These are phyloP conservation scores for Drosophila saltans DNA, from an alignment of 1,140 invertebrate species.

Conservation along the genomic window DNA sequence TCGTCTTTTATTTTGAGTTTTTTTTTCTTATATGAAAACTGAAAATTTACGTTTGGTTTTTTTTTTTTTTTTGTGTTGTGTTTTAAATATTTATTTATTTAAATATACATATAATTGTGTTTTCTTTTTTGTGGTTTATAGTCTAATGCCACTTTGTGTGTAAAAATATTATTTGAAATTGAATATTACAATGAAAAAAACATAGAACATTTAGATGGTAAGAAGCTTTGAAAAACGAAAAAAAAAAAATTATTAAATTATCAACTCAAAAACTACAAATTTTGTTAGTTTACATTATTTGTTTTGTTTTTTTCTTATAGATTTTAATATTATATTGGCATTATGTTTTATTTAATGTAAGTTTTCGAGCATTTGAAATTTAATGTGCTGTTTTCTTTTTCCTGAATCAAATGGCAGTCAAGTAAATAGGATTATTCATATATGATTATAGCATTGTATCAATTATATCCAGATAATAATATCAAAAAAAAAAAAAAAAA, in stretches of 20 bases:
- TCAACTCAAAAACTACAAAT: neutral
- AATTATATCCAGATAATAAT: too few relatives aligned
- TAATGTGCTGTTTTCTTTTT: neutral
- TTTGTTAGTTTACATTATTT: neutral
- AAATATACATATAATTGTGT: conserved; percentile 26
- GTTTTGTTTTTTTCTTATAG: neutral
- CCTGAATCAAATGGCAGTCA: conserved; percentile 8
- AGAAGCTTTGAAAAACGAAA: too few relatives aligned
- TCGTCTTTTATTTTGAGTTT: conserved; percentile 6
- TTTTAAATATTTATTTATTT: conserved; percentile 42
- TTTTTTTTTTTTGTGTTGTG: conserved; percentile 29
- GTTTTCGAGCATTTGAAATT: conserved; percentile 5
- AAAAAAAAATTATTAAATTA: neutral
- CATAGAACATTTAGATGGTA: neutral
- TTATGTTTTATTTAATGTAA: neutral
- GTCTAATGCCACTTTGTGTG: conserved; percentile 56
- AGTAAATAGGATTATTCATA: conserved; percentile 8
- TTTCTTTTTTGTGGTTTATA: conserved; percentile 25
- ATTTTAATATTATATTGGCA: neutral
- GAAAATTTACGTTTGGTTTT: conserved; percentile 17
- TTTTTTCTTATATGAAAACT: conserved; percentile 29
- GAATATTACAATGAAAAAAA: conserved; percentile 10
- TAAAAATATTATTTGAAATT: conserved; percentile 24
- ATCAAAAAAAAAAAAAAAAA: too few relatives aligned
- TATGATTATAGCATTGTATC: neutral